phyloP scores from a whole-genome alignment of 2,888 invertebrate species.

The Diarsia mendica region DNA sequence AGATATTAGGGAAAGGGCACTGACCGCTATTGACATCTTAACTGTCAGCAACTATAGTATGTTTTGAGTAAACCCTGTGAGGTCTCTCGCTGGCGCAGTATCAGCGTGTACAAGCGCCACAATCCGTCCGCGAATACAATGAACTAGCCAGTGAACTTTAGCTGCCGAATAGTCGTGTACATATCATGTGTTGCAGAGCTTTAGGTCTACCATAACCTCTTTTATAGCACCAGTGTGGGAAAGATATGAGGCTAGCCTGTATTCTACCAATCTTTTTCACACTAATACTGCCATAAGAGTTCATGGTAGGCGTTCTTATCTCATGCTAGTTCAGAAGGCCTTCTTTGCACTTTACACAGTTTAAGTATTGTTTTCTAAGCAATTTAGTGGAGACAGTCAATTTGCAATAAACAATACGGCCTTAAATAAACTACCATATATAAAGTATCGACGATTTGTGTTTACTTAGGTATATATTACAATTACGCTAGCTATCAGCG shows the following conservation, averaged over 20 bases:
- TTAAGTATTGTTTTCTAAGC: conserved; percentile 2
- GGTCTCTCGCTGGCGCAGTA: not conserved
- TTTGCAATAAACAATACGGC: conserved; percentile 17
- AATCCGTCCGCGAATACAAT: conserved; percentile 46
- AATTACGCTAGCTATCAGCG: not conserved
- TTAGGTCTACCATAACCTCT: not conserved
- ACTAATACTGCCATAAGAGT: not conserved
- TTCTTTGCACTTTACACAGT: conserved; percentile 16
- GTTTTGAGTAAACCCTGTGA: not conserved
- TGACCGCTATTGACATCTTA: too few species aligned
- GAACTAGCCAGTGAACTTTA: not conserved
- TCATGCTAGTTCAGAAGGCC: not conserved
- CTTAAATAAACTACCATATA: not conserved
- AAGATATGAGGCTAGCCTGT: not conserved
- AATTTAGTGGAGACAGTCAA: conserved; percentile 7
- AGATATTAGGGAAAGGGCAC: too few species aligned
- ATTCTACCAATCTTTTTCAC: not conserved
- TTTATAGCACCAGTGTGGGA: not conserved
- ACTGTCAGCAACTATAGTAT: too few species aligned
- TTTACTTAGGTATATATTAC: not conserved
- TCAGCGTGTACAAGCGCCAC: conserved; percentile 8
- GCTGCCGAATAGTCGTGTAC: conserved; percentile 17
- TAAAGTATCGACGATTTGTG: not conserved
- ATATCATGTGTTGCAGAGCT: conserved; percentile 8
- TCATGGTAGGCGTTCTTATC: not conserved